A percentile compares a stretch with the other conserved stretches of the same genome.
Conservation (phyloP, 1,140 invertebrate genomes). For the Macrotrachela quadricornifera region DNA sequence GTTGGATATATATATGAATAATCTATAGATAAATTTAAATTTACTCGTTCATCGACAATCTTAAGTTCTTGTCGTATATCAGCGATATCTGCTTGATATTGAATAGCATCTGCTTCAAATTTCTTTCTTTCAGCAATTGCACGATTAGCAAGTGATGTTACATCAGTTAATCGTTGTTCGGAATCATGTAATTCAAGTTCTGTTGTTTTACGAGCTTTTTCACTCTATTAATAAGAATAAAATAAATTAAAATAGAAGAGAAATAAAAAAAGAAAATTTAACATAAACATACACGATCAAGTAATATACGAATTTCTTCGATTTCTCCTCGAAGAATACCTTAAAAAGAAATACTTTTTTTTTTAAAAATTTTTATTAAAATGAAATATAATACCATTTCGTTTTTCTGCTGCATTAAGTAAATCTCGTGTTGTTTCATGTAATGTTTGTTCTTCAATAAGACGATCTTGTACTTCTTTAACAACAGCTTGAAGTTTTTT, state of each 20-base stretch:
- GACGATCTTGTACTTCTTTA: slow-evolving; percentile 1
- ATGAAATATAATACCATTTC: not conserved
- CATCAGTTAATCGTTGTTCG: not conserved
- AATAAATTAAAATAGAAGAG: no score
- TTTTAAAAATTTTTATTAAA: no score
- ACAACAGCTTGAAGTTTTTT: slow-evolving; percentile 1
- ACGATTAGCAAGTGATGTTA: not conserved
- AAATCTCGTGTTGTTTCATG: slow-evolving; percentile 3
- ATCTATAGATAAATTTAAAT: no score
- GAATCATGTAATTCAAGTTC: slow-evolving; percentile 6
- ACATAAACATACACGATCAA: no score
- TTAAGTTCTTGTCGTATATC: no score
- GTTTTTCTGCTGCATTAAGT: slow-evolving; percentile 1
- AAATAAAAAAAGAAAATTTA: not conserved
- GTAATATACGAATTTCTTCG: no score
- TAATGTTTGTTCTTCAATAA: slow-evolving; percentile 2
- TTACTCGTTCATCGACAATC: no score
- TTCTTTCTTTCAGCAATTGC: slow-evolving; percentile 6
- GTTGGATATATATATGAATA: no score
- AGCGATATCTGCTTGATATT: no score
- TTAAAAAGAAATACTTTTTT: no score
- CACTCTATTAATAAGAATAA: no score
- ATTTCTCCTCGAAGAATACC: no score
- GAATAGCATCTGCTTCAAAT: slow-evolving; percentile 3
- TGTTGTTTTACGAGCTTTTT: slow-evolving; percentile 1